A percentile compares a stretch with the other conserved stretches of the same genome.
Evolutionary conservation across 2,888 invertebrate genomes (phyloP).

Genomic region (Cantharis nigra): DNA sequence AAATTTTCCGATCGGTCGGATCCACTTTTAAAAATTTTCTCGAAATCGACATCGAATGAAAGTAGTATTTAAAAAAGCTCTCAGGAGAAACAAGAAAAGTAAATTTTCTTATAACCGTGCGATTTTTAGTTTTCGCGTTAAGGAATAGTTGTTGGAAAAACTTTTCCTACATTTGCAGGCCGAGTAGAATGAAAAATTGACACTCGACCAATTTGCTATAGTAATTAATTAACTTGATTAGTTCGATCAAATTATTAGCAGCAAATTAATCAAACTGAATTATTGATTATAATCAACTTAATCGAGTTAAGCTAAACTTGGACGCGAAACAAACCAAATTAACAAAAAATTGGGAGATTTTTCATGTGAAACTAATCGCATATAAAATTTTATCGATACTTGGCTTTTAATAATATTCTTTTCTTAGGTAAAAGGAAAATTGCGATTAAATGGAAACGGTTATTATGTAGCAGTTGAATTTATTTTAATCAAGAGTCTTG

Average conservation of each 20-base stretch:
- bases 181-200: not conserved
- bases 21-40: not conserved
- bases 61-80: not conserved
- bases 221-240: not conserved
- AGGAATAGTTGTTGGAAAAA: not conserved
- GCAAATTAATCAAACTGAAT: not conserved
- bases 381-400: not conserved
- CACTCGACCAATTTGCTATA: not conserved
- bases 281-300: not conserved
- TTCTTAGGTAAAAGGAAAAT: slow-evolving; percentile 9
- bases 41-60: not conserved
- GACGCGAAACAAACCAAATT: not conserved
- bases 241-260: not conserved
- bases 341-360: not conserved
- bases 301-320: not conserved
- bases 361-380: not conserved
- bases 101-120: not conserved
- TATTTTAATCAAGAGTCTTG: slow-evolving; percentile 19
- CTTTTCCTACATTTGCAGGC: not conserved
- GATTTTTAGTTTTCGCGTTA: not conserved
- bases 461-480: slow-evolving; percentile 17
- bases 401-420: slow-evolving; percentile 1
- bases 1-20: not conserved
- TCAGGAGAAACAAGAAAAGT: not conserved
- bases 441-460: slow-evolving; percentile 15